These are phyloP conservation scores for Sycophaga agraensis DNA, from an alignment of 1,140 invertebrate genomes.

Conservation along the genomic window DNA sequence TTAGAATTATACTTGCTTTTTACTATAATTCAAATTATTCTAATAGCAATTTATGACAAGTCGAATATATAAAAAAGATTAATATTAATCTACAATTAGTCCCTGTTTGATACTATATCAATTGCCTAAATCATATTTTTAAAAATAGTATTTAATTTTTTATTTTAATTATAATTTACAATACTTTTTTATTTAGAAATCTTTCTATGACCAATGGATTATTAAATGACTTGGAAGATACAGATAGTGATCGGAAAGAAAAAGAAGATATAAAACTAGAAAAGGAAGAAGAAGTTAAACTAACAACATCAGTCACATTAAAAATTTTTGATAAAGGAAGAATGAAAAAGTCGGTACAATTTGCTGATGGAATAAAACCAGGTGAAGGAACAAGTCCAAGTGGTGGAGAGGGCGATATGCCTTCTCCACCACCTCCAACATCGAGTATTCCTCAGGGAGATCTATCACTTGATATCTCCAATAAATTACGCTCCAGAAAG, in stretches of 20 bases:
- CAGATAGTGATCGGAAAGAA: conserved; percentile 26
- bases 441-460: conserved; percentile 32
- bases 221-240: conserved; percentile 36
- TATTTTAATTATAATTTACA: too few species aligned
- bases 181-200: conserved; percentile 37
- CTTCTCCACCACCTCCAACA: conserved; percentile 63
- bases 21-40: too few species aligned
- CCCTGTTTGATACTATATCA: too few species aligned
- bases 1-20: too few species aligned
- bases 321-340: conserved; percentile 28
- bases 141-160: too few species aligned
- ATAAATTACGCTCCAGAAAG: conserved; percentile 58
- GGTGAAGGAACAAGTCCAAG: conserved; percentile 68
- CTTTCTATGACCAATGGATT: conserved; percentile 39
- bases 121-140: too few species aligned
- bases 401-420: conserved; percentile 64
- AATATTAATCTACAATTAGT: too few species aligned
- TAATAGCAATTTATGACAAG: too few species aligned
- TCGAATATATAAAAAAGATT: too few species aligned
- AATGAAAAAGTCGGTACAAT: conserved; percentile 61
- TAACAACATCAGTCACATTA: not conserved
- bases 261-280: conserved; percentile 31
- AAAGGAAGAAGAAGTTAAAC: conserved; percentile 30
- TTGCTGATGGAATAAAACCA: conserved; percentile 67
- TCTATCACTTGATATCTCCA: conserved; percentile 41